These are phyloP conservation scores for Plagodis dolabraria DNA, from an alignment of 2,888 invertebrate genomes.

Conservation along the genomic window DNA sequence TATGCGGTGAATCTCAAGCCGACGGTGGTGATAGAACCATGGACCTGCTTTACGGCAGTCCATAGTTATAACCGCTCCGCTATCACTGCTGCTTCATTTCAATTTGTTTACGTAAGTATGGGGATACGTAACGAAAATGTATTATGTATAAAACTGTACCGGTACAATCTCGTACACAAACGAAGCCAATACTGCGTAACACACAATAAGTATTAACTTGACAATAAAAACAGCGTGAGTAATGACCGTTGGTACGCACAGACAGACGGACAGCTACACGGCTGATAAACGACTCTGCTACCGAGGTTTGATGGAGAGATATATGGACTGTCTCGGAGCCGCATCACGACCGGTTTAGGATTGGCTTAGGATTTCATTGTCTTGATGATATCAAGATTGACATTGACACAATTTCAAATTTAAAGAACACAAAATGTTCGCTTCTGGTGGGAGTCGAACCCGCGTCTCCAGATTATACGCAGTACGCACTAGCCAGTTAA, in stretches of 20 bases:
- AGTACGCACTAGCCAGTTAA: too few species aligned
- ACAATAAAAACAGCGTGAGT: conserved; percentile 37
- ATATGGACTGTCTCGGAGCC: conserved; percentile 9
- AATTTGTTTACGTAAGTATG: neutral
- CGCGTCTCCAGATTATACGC: too few species aligned
- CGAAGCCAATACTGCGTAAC: neutral
- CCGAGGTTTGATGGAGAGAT: conserved; percentile 26
- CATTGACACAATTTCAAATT: neutral
- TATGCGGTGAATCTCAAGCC: too few species aligned
- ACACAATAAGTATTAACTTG: conserved; percentile 2
- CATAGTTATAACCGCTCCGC: too few species aligned
- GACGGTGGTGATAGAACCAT: too few species aligned
- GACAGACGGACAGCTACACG: conserved; percentile 38
- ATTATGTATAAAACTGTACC: too few species aligned
- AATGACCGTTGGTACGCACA: conserved; percentile 26
- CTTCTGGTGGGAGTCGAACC: too few species aligned
- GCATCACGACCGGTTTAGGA: conserved; percentile 6
- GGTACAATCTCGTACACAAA: too few species aligned
- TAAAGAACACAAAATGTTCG: too few species aligned
- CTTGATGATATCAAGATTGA: neutral
- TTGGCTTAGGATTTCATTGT: conserved; percentile 2
- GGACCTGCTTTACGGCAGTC: too few species aligned
- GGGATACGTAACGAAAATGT: neutral
- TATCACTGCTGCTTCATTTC: too few species aligned
- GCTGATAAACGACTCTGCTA: conserved; percentile 36